These are phyloP conservation scores for Aradophagus sp. DNA, from an alignment of 1,140 invertebrate species.

Conservation along the genomic window DNA sequence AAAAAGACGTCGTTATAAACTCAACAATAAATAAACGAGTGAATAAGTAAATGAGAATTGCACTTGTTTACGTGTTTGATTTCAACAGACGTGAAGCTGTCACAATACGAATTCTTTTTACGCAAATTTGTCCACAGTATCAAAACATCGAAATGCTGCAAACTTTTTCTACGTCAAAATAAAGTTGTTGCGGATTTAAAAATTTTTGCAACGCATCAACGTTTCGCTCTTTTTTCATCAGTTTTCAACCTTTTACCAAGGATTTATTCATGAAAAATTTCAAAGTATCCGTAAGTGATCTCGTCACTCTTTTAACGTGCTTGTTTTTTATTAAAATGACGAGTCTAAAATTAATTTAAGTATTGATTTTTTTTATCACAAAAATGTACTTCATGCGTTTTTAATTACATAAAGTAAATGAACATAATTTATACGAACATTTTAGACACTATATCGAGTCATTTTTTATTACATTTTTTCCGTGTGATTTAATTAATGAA, in stretches of 20 bases:
- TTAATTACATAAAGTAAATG: too few relatives aligned
- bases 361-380: too few relatives aligned
- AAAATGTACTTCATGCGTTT: too few relatives aligned
- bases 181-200: conserved; percentile 5
- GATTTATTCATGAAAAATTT: conserved; percentile 13
- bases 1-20: not conserved
- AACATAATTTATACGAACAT: too few relatives aligned
- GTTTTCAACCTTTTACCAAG: not conserved
- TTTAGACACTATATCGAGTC: too few relatives aligned
- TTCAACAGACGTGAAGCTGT: not conserved
- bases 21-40: not conserved
- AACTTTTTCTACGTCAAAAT: conserved; percentile 1
- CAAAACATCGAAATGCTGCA: conserved; percentile 13
- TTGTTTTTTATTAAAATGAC: conserved; percentile 5
- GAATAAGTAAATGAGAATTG: conserved; percentile 4
- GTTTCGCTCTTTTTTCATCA: not conserved
- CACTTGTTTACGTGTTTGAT: conserved; percentile 4
- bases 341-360: not conserved
- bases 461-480: too few relatives aligned
- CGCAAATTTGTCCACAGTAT: conserved; percentile 16
- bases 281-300: not conserved
- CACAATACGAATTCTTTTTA: conserved; percentile 9
- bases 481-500: too few relatives aligned
- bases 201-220: too few relatives aligned
- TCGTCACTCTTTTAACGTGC: not conserved